A percentile compares a stretch with the other conserved stretches of the same genome.
phyloP scores from a whole-genome alignment of 2,113 vertebrate genomes.

The Pedetes capensis region DNA sequence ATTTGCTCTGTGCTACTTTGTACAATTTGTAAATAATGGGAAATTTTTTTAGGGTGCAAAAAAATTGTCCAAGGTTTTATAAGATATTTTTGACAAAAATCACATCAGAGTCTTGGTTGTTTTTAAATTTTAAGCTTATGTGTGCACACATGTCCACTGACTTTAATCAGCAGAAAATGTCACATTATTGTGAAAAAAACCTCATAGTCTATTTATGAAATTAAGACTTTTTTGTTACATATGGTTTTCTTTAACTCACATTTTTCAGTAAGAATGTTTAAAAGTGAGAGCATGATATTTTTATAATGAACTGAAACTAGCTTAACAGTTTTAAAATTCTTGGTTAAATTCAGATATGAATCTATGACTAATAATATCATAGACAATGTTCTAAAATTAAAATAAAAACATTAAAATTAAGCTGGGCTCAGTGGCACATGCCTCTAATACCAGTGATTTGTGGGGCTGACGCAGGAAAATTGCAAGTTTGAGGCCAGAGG shows the following conservation, averaged over 20 bases:
- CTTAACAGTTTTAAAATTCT: not conserved
- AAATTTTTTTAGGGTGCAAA: not conserved
- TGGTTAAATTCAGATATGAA: not conserved
- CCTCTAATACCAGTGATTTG: no score
- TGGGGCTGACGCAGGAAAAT: no score
- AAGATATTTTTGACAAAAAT: conserved; percentile 28
- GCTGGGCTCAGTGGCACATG: no score
- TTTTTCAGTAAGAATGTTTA: conserved; percentile 8
- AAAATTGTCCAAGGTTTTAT: not conserved
- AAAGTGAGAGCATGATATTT: not conserved
- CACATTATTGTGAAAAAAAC: not conserved
- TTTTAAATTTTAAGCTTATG: not conserved
- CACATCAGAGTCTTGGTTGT: not conserved
- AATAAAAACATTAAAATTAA: conserved; percentile 16
- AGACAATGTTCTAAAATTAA: not conserved
- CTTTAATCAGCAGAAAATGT: not conserved
- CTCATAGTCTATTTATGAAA: not conserved
- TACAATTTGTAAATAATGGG: not conserved
- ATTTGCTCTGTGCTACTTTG: not conserved
- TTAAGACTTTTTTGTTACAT: not conserved
- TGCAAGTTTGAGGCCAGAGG: no score
- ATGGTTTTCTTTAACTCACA: not conserved
- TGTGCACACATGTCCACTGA: not conserved
- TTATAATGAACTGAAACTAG: not conserved
- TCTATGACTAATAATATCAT: not conserved